Evolutionary conservation across 2,888 invertebrate species (phyloP).

Genomic region (Aleiodes leptofemur): DNA sequence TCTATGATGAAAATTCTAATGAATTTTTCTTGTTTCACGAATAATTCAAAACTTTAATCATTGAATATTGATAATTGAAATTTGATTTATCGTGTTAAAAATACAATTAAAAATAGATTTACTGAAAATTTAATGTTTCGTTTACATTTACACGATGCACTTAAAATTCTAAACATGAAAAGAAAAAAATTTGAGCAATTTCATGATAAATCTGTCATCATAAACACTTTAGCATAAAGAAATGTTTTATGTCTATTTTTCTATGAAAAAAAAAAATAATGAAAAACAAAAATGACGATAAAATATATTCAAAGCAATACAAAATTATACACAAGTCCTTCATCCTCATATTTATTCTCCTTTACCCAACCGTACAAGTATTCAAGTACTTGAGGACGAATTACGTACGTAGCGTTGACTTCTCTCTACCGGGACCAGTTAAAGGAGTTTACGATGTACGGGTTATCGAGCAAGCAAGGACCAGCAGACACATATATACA

Average conservation of each 20-base stretch:
- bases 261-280: constrained; percentile 1
- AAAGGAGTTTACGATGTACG: constrained; percentile 26
- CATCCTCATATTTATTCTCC: constrained; percentile 28
- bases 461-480: constrained; percentile 26
- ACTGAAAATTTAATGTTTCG: too few species aligned
- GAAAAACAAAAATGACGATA: background rate
- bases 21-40: too few species aligned
- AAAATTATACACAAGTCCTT: constrained; percentile 15
- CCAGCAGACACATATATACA: constrained; percentile 22
- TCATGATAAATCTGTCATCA: too few species aligned
- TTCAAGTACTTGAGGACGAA: constrained; percentile 16
- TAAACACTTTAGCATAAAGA: background rate
- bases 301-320: constrained; percentile 28
- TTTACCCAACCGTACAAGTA: constrained; percentile 6
- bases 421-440: background rate
- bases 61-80: too few species aligned
- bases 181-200: too few species aligned
- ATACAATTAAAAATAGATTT: too few species aligned
- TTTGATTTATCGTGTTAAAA: too few species aligned
- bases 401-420: constrained; percentile 20
- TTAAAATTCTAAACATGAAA: too few species aligned
- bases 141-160: too few species aligned
- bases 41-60: too few species aligned
- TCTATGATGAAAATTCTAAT: background rate
- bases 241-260: constrained; percentile 21